phyloP scores from a whole-genome alignment of 2,797 vertebrate species.

The Peromyscus aztecus region DNA sequence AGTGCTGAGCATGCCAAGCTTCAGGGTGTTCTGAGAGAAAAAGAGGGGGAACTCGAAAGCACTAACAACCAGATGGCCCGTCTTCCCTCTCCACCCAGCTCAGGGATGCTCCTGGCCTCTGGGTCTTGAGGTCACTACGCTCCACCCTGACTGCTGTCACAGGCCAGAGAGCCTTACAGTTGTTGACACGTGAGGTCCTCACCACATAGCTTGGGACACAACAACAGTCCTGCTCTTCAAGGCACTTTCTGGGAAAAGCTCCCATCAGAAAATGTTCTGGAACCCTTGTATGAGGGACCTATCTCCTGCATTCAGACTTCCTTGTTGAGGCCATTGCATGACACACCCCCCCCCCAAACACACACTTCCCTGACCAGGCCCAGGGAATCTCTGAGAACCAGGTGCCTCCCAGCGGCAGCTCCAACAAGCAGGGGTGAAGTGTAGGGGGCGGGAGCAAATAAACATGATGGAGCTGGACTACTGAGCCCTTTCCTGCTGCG shows the following conservation, averaged over 20 bases:
- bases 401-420: background rate
- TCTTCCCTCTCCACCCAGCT: background rate
- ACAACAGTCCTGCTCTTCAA: background rate
- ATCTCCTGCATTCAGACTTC: conserved; percentile 1
- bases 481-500: background rate
- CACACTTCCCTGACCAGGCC: background rate
- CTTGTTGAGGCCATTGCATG: background rate
- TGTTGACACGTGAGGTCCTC: background rate
- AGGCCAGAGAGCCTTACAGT: background rate
- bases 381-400: background rate
- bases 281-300: background rate
- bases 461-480: background rate
- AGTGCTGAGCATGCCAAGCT: background rate
- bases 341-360: background rate
- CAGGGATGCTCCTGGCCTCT: background rate
- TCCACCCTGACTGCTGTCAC: background rate
- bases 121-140: background rate
- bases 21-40: background rate
- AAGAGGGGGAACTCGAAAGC: background rate
- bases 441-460: background rate
- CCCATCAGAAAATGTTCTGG: background rate
- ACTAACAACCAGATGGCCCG: background rate
- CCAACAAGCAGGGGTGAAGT: background rate
- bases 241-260: background rate
- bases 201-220: background rate